Evolutionary conservation across 2,113 vertebrate genomes (phyloP).

Genomic region (Gallinago undulata): DNA sequence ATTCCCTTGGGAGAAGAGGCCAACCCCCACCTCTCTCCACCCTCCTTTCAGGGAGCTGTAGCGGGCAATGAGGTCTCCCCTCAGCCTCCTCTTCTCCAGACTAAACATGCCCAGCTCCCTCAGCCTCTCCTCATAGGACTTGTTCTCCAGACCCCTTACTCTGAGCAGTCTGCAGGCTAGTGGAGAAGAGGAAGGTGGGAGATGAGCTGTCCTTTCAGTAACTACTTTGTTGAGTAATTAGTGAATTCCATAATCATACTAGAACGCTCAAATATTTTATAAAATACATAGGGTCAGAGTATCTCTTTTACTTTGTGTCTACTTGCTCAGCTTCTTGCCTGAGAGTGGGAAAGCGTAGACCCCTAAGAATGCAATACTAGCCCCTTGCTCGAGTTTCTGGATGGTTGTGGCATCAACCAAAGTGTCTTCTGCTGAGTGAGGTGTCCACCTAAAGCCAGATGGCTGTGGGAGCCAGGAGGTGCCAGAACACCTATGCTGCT

Average conservation of each 20-base stretch:
- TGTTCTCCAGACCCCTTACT: no score
- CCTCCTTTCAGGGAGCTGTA: no score
- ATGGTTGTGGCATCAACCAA: not conserved
- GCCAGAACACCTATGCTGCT: not conserved
- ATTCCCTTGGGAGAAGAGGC: no score
- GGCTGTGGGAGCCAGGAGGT: not conserved
- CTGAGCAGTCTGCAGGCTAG: not conserved
- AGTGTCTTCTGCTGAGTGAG: not conserved
- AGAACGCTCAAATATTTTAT: not conserved
- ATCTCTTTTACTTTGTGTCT: not conserved
- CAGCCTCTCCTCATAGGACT: no score
- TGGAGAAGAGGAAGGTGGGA: not conserved
- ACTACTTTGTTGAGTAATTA: not conserved
- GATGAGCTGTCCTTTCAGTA: not conserved
- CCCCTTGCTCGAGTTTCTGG: not conserved
- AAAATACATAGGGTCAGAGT: not conserved
- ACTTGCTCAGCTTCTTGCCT: not conserved
- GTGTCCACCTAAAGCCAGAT: not conserved
- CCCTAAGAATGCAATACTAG: not conserved
- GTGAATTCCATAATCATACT: not conserved
- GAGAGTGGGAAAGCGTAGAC: rapidly evolving
- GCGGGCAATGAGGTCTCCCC: no score
- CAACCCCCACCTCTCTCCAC: no score
- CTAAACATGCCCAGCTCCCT: no score
- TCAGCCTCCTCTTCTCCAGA: no score